These are phyloP conservation scores for Axis porcinus DNA, from an alignment of 2,113 vertebrate genomes.

Conservation along the genomic window DNA sequence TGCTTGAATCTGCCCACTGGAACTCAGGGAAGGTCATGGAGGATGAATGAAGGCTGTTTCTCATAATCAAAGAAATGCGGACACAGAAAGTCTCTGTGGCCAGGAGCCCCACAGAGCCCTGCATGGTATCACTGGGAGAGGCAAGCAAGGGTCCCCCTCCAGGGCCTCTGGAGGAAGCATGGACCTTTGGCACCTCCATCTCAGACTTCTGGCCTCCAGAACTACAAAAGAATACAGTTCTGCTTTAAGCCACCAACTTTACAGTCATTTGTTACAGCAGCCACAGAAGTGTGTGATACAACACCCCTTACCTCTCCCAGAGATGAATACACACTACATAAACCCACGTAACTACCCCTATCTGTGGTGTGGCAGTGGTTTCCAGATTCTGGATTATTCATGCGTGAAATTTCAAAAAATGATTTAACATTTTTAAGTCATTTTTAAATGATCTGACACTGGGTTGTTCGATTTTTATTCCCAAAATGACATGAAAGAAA, in stretches of 20 bases:
- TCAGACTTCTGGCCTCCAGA: not conserved
- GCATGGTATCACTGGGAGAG: not conserved
- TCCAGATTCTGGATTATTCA: no score
- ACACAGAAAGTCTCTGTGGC: not conserved
- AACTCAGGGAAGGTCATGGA: not conserved
- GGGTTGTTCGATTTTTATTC: not conserved
- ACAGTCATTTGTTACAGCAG: not conserved
- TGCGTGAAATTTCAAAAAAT: not conserved
- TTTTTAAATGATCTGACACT: not conserved
- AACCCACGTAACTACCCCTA: rapidly evolving
- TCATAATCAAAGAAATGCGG: not conserved
- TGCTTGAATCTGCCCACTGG: not conserved
- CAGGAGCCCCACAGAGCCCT: not conserved
- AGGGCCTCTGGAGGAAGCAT: not conserved
- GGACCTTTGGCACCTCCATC: no score
- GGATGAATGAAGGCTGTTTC: not conserved
- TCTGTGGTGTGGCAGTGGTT: not conserved
- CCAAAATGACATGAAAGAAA: not conserved
- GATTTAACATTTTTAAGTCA: not conserved
- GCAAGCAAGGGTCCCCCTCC: not conserved
- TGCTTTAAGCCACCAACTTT: not conserved
- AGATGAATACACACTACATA: not conserved
- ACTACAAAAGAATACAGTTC: not conserved
- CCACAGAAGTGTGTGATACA: no score
- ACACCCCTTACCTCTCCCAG: rapidly evolving